These are phyloP conservation scores for Melanophora roralis DNA, from an alignment of 2,888 invertebrate genomes.

Conservation along the genomic window DNA sequence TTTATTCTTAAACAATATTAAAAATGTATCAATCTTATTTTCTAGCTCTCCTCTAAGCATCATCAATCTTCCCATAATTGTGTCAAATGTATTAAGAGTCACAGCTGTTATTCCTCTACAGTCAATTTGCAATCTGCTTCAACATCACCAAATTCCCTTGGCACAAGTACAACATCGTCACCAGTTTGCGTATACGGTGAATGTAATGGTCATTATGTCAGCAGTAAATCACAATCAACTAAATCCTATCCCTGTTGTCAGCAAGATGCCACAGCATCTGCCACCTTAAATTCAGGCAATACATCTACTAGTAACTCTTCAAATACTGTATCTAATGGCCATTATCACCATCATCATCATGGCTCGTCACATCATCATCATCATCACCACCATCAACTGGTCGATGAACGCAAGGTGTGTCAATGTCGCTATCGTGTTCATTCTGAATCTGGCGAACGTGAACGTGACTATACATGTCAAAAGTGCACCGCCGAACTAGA, in stretches of 20 bases:
- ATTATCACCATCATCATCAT: conserved; percentile 59
- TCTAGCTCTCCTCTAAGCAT: conserved; percentile 69
- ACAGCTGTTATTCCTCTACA: conserved; percentile 59
- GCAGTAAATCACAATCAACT: conserved; percentile 58
- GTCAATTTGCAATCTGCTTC: conserved; percentile 32
- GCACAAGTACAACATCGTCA: conserved; percentile 46
- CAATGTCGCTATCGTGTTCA: conserved; percentile 69
- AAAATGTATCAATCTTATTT: neutral
- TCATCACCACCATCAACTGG: conserved; percentile 32
- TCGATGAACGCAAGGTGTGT: conserved; percentile 67
- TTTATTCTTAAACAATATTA: too few species aligned
- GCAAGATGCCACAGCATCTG: conserved; percentile 17
- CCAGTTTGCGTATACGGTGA: conserved; percentile 68
- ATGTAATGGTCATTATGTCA: conserved; percentile 70
- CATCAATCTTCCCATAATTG: conserved; percentile 66
- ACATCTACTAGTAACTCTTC: conserved; percentile 23
- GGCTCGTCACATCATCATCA: conserved; percentile 37
- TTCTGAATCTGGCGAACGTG: conserved; percentile 64
- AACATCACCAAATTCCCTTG: conserved; percentile 58
- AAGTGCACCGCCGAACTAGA: conserved; percentile 82
- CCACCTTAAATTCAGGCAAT: conserved; percentile 37
- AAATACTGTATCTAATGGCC: conserved; percentile 40
- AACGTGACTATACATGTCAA: conserved; percentile 72
- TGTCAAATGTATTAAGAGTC: conserved; percentile 67
- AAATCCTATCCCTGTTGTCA: conserved; percentile 62